phyloP scores from a whole-genome alignment of 30 jellyfish, hydroid and myxozoan genomes.

The Turritopsis dohrnii region DNA sequence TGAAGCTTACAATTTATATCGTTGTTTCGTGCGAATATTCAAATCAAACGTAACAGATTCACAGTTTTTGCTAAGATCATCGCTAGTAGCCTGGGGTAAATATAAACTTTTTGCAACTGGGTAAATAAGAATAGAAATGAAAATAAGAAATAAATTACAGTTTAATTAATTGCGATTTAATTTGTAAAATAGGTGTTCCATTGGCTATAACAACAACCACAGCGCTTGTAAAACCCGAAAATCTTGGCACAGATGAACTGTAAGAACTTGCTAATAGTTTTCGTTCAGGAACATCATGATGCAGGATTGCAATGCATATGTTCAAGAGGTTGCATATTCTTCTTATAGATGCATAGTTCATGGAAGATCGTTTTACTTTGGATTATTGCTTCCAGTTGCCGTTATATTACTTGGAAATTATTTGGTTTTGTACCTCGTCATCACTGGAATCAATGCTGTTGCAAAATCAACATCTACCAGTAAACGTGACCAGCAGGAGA shows the following conservation, averaged over 20 bases:
- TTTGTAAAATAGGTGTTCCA: slow-evolving; percentile 1
- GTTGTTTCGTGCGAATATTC: slow-evolving; percentile 20
- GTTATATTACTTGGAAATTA: slow-evolving; percentile 6
- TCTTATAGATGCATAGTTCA: slow-evolving; percentile 27
- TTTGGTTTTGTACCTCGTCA: slow-evolving; percentile 6
- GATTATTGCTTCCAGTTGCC: slow-evolving; percentile 20
- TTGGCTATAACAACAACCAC: slow-evolving; percentile 1
- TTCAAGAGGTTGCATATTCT: too few relatives aligned
- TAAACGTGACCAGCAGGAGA: slow-evolving; percentile 1
- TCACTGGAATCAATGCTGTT: slow-evolving; percentile 17
- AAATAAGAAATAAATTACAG: background rate
- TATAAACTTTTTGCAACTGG: background rate
- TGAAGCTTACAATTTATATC: slow-evolving; percentile 27
- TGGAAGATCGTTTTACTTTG: slow-evolving; percentile 22
- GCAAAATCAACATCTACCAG: slow-evolving; percentile 1
- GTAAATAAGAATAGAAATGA: background rate
- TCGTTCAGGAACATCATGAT: too few relatives aligned
- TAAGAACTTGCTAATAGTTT: background rate
- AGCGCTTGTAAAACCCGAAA: slow-evolving; percentile 15
- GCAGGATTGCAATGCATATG: too few relatives aligned
- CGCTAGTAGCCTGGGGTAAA: slow-evolving; percentile 20
- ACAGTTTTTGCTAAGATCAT: slow-evolving; percentile 17
- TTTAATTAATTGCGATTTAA: background rate
- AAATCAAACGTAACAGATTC: slow-evolving; percentile 15
- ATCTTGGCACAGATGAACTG: slow-evolving; percentile 31